Evolutionary conservation across 2,797 vertebrate genomes (phyloP), one percentile per base, ranked within the genome.

Genomic region (Mormyrops attenuatus): DNA sequence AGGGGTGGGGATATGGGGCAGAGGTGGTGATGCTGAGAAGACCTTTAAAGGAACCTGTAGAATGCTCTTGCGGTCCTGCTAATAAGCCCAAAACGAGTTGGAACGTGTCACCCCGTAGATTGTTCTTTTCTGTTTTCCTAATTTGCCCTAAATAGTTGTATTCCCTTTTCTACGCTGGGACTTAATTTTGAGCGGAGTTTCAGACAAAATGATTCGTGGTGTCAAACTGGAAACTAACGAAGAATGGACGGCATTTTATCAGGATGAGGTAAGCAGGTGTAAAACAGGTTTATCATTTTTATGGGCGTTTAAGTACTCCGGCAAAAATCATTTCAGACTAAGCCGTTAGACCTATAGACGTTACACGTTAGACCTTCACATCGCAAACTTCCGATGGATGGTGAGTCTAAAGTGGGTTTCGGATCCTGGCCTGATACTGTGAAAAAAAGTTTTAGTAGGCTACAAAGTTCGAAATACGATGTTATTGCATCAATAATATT

Each of bases 11-110:
- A 34, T 20, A 55, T 38, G 57, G 34, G 57, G 73, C 41, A 17
- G 89, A 88, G 87, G 57, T 89, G 86, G 50, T 90, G 86, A 86
- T 53, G 86, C 50, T 63, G 86, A 63, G 86, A 34, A 66, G 69
- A 90, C 34, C 89, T 90, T 88, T 84, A 90, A 88, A 88, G 88
- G 86, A 90, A 82, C 89, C 89, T 90, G 69, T 88, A 66, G 89
- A 80, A 86, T 63, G 38, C 57, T 80, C 15, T 50, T 82, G 69
- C 44, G 57, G 22, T 73, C 26, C 53, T 60, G 50, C 9, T 20
- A 88, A 82, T 55, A 88, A 80, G 57, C 22, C 6, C 20, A 44
- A 88, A 41, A 38, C 53, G 26, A 86, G 84, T 20, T 55, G 5
- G 38, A 89, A 22, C 60, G 30, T 89, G 26, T 50, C 47, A 15